Conservation (phyloP, 2,113 vertebrate species). For the Cygnus buccinator region DNA sequence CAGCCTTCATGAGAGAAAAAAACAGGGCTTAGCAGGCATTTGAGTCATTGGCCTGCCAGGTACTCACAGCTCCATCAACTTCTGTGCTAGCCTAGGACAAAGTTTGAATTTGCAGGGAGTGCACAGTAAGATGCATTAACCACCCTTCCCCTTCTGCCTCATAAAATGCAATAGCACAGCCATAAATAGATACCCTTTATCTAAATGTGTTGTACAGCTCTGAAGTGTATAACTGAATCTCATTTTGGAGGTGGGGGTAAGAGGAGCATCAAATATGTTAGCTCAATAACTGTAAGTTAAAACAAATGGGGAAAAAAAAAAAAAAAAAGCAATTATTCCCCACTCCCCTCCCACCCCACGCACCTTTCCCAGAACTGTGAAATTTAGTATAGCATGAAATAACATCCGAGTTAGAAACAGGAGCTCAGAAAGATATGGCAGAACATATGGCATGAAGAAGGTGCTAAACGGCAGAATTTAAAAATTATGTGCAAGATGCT, state of each 20-base stretch:
- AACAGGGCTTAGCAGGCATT: neutral
- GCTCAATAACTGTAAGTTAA: slow-evolving; percentile 43
- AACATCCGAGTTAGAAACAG: neutral
- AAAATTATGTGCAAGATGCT: slow-evolving; percentile 23
- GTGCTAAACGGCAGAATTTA: slow-evolving; percentile 25
- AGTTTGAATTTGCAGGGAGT: neutral
- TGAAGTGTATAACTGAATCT: neutral
- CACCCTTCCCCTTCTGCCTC: neutral
- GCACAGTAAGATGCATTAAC: neutral
- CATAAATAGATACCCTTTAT: neutral
- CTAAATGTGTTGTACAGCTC: slow-evolving; percentile 6
- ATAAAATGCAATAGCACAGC: neutral
- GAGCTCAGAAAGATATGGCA: slow-evolving; percentile 37
- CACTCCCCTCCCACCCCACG: rapidly evolving
- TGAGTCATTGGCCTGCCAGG: neutral
- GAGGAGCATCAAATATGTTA: slow-evolving; percentile 48
- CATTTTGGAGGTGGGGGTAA: neutral
- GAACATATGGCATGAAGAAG: slow-evolving; percentile 51
- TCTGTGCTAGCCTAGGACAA: neutral
- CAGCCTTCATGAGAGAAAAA: neutral
- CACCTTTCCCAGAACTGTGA: slow-evolving; percentile 7
- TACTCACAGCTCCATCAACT: neutral
- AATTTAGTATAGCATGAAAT: slow-evolving; percentile 23
- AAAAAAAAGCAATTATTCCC: neutral
- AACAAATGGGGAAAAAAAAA: neutral